phyloP scores from a whole-genome alignment of 2,888 invertebrate species.

The Drosophila phalerata region DNA sequence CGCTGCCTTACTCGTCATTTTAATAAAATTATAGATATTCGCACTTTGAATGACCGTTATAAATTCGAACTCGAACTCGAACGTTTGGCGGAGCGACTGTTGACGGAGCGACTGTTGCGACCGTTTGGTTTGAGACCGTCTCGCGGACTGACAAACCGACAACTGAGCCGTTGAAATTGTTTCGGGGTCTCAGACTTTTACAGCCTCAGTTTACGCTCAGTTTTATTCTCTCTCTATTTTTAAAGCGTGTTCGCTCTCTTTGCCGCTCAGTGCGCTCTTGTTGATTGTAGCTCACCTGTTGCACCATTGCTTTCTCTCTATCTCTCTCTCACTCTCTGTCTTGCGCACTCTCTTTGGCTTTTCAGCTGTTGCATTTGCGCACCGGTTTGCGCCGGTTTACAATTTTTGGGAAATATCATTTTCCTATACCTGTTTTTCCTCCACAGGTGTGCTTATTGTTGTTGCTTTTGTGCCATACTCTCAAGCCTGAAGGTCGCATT shows the following conservation, averaged over 20 bases:
- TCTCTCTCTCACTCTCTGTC: slow-evolving; percentile 7
- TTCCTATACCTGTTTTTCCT: slow-evolving; percentile 66
- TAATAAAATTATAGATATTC: slow-evolving; percentile 18
- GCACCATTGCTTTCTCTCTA: slow-evolving; percentile 24
- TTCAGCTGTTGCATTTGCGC: slow-evolving; percentile 50
- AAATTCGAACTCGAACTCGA: slow-evolving; percentile 32
- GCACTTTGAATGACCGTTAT: slow-evolving; percentile 45
- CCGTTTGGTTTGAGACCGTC: slow-evolving; percentile 71
- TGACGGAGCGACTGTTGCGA: slow-evolving; percentile 44
- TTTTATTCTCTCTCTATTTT: neutral
- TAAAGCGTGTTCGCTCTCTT: slow-evolving; percentile 20
- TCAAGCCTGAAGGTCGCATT: slow-evolving; percentile 73
- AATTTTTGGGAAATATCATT: slow-evolving; percentile 69
- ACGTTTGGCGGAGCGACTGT: neutral
- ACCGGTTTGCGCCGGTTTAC: slow-evolving; percentile 67
- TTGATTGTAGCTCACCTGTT: slow-evolving; percentile 50
- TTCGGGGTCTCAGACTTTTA: slow-evolving; percentile 7
- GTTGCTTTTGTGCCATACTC: slow-evolving; percentile 15
- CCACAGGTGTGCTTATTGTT: slow-evolving; percentile 43
- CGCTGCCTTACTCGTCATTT: slow-evolving; percentile 44
- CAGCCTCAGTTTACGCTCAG: slow-evolving; percentile 7
- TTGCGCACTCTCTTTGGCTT: slow-evolving; percentile 23
- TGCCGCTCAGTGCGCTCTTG: slow-evolving; percentile 47
- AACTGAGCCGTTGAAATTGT: slow-evolving; percentile 20
- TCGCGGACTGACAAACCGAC: slow-evolving; percentile 60